Conservation (phyloP, 64 coral and sea anemone genomes). For the Trachythela sp. region DNA sequence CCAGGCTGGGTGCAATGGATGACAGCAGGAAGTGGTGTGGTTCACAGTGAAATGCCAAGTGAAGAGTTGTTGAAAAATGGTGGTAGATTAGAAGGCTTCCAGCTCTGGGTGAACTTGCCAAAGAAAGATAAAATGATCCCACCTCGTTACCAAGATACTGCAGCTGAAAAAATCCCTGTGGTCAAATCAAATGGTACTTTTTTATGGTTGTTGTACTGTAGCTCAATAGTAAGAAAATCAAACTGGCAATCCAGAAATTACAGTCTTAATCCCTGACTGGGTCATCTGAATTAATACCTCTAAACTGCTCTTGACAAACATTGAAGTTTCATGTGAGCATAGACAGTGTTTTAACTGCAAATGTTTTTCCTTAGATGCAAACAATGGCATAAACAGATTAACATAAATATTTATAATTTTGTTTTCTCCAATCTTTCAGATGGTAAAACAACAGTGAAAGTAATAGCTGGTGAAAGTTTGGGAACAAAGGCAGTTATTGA, state of each 20-base stretch:
- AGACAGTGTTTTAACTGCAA: no score
- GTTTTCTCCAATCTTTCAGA: neutral
- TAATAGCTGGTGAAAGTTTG: slow-evolving; percentile 87
- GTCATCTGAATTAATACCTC: no score
- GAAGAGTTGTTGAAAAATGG: slow-evolving; percentile 74
- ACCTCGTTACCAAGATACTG: slow-evolving; percentile 91
- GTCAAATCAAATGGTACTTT: neutral
- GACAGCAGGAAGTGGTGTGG: slow-evolving; percentile 92
- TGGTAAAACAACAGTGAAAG: slow-evolving; percentile 49
- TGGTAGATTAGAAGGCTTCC: slow-evolving; percentile 77
- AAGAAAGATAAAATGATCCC: slow-evolving; percentile 84
- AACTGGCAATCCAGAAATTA: no score
- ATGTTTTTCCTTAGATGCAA: no score
- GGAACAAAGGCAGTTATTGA: slow-evolving; percentile 79
- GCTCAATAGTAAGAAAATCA: no score
- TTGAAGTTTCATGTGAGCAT: no score
- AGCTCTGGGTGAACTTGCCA: slow-evolving; percentile 93
- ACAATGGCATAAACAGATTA: no score
- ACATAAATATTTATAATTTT: no score
- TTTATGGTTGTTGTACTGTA: no score
- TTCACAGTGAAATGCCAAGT: slow-evolving; percentile 93
- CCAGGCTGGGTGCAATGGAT: slow-evolving; percentile 99
- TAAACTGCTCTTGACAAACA: no score
- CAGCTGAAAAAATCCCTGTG: slow-evolving; percentile 81
- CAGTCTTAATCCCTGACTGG: no score